phyloP scores from a whole-genome alignment of 2,113 vertebrate species.

The Perca fluviatilis region DNA sequence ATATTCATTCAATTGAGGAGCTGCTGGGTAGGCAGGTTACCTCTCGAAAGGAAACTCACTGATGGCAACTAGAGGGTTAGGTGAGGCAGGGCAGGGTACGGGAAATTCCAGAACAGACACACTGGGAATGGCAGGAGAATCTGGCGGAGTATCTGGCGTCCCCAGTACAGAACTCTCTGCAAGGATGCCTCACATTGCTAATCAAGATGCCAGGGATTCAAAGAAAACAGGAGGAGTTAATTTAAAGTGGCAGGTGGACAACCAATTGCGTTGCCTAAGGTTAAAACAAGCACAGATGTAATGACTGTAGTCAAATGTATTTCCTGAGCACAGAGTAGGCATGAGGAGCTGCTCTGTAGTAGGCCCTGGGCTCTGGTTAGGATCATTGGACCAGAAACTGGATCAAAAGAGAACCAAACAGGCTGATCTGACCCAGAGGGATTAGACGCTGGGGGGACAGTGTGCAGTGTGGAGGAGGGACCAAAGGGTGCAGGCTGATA shows the following conservation, averaged over 20 bases:
- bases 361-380: neutral
- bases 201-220: too few species aligned
- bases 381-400: neutral
- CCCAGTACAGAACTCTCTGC: neutral
- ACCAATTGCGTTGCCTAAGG: neutral
- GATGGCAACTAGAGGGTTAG: neutral
- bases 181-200: neutral
- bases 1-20: neutral
- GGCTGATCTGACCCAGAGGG: neutral
- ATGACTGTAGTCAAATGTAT: neutral
- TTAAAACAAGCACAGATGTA: neutral
- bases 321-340: neutral
- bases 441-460: neutral
- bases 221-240: neutral
- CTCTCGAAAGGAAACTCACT: neutral
- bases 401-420: neutral
- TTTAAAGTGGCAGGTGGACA: neutral
- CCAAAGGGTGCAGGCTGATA: neutral
- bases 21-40: conserved; percentile 2
- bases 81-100: neutral
- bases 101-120: neutral
- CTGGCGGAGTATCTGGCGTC: neutral
- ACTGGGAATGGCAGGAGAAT: neutral
- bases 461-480: neutral
- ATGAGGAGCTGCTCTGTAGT: neutral